A percentile compares a stretch with the other conserved stretches of the same genome.
phyloP scores from a whole-genome alignment of 2,113 vertebrate species.

The Aldabrachelys gigantea region DNA sequence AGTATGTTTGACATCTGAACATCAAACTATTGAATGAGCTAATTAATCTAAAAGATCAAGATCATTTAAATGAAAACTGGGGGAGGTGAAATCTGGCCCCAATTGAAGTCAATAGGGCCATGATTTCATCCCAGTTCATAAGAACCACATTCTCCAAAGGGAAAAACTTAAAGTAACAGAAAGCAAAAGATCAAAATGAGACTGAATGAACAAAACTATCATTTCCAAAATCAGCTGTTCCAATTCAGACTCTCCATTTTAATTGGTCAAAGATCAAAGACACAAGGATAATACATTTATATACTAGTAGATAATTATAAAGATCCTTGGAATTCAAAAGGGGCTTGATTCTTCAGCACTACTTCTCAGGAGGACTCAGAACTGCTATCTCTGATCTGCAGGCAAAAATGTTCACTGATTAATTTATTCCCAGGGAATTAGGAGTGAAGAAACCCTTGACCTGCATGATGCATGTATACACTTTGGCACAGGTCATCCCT shows the following conservation, averaged over 20 bases:
- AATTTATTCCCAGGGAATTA: background rate
- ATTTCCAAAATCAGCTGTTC: background rate
- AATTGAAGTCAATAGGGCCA: background rate
- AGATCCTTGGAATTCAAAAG: background rate
- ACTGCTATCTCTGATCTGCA: accelerated
- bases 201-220: background rate
- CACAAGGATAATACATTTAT: background rate
- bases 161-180: accelerated
- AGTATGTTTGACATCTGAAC: background rate
- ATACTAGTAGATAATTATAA: background rate
- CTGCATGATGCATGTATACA: background rate
- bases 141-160: accelerated
- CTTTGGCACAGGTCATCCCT: background rate
- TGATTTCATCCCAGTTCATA: background rate
- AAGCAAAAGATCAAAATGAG: background rate
- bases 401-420: background rate
- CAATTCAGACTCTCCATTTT: background rate
- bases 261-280: accelerated
- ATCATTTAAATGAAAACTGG: background rate
- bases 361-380: background rate
- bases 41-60: conserved; percentile 26
- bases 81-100: background rate
- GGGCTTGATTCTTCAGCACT: background rate
- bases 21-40: background rate
- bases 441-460: background rate